Base-by-base conservation (phyloP, 2,797 vertebrate genomes). In the Pteropus rufus region DNA sequence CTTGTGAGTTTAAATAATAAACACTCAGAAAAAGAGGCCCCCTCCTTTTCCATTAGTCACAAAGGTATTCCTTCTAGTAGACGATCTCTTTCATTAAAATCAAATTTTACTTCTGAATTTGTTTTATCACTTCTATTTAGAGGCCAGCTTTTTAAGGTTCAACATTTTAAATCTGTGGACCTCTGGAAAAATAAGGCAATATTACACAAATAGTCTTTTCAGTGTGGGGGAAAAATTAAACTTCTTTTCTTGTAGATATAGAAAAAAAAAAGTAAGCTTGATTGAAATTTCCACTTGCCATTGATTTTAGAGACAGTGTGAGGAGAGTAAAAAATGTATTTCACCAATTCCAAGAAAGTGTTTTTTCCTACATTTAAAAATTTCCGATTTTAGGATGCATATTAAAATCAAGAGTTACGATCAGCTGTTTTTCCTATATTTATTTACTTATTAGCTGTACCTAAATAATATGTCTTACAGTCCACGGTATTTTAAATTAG, bases 21-120 rank as follows among this genome's bases (percentile, higher is more conserved):
- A 80, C 39, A 73, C 9, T 89, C 41, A 90, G 91, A 80, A 88
- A 75, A 31, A 70, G 15, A 96, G 64, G 62, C 8, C 26, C 9
- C 19, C 5, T 86, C 2, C 34, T 77, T 16, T 91, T 58, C 54
- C 60, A 3, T 95, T 81, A 85, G 29, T 82, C 70, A 87, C 39
- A 81, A 81, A 34, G 19, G 52, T 62, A 83, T 83, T 94, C 46
- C 84, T 95, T 89, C 7, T 86, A 69, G 9, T 39, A 92, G 89
- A 75, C 70, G 58, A 52, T 69, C 56, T 31, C 46, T 86, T 92
- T 89, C 49, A 77, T 90, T 92, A 65, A 80, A 95, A 93, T 41
- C 19, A 83, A 93, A 86, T 58, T 49, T 90, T 93, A 93, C 8
- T 85, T 96, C 39, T 91, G 16, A 41, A 73, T 72, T 70, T 94